Conservation (phyloP, 2,888 invertebrate species). For the Odontocerum albicorne region DNA sequence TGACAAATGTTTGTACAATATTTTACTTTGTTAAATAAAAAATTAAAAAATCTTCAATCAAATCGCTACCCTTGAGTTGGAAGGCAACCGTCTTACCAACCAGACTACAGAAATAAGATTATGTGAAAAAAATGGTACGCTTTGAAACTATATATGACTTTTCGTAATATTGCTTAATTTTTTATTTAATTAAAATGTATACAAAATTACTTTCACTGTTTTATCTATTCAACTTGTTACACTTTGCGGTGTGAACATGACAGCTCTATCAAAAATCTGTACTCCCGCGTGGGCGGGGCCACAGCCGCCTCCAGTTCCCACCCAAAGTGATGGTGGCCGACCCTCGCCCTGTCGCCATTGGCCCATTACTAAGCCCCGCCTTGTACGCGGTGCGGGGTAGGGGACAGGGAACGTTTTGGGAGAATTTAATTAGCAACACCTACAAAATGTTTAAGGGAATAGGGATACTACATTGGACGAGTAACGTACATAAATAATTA, state of each 20-base stretch:
- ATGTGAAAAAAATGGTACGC: too few relatives aligned
- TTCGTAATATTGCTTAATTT: too few relatives aligned
- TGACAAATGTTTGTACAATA: too few relatives aligned
- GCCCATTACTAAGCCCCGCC: conserved; percentile 13
- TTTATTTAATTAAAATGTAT: background rate
- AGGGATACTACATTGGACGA: conserved; percentile 3
- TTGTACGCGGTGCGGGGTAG: conserved; percentile 9
- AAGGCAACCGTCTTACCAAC: too few relatives aligned
- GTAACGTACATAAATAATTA: conserved; percentile 23
- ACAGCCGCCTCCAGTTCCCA: conserved; percentile 5
- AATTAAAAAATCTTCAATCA: too few relatives aligned
- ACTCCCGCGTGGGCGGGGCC: conserved; percentile 17
- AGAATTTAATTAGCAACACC: conserved; percentile 27
- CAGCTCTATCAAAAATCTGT: conserved; percentile 29
- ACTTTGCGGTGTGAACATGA: conserved; percentile 26
- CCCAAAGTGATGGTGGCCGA: conserved; percentile 36
- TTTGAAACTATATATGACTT: too few relatives aligned
- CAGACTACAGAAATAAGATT: too few relatives aligned
- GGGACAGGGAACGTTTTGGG: conserved; percentile 6
- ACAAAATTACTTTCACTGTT: background rate
- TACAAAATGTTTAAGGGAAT: conserved; percentile 17
- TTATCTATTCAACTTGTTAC: conserved; percentile 6
- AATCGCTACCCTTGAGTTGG: too few relatives aligned
- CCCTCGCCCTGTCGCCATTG: conserved; percentile 30
- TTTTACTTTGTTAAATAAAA: too few relatives aligned